phyloP scores from a whole-genome alignment of 2,797 vertebrate species.

The Rhyacichthys aspro region DNA sequence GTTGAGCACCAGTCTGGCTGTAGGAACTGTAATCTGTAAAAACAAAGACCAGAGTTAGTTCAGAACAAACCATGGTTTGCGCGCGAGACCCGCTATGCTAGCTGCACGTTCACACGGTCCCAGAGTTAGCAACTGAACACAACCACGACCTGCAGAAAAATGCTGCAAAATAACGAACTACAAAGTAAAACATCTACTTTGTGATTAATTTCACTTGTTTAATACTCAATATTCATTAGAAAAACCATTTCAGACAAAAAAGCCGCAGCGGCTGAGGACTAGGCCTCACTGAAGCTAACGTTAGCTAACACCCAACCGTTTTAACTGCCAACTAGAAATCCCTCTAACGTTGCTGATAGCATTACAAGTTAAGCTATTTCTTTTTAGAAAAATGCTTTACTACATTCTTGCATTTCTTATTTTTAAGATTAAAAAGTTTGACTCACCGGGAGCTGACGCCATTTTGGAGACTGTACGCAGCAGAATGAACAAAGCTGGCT shows the following conservation, averaged over 20 bases:
- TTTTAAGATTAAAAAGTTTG: not conserved
- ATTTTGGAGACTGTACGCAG: conserved; percentile 58
- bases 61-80: conserved; percentile 21
- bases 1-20: conserved; percentile 91
- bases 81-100: conserved; percentile 43
- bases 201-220: not conserved
- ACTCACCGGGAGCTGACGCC: conserved; percentile 80
- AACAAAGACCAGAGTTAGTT: conserved; percentile 4
- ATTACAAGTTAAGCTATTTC: not conserved
- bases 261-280: not conserved
- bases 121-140: not conserved
- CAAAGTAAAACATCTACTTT: no score
- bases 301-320: not conserved
- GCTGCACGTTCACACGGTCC: conserved; percentile 9
- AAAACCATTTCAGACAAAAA: not conserved
- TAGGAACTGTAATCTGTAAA: conserved; percentile 96
- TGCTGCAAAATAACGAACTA: no score
- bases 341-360: no score
- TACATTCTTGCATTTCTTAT: not conserved
- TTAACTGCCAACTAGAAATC: not conserved
- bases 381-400: no score
- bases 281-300: not conserved
- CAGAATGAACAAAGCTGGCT: conserved; percentile 29
- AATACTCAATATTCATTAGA: not conserved
- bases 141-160: no score